Base-by-base conservation (phyloP, 2,888 invertebrate genomes). In the Neuroscelio doddi region DNA sequence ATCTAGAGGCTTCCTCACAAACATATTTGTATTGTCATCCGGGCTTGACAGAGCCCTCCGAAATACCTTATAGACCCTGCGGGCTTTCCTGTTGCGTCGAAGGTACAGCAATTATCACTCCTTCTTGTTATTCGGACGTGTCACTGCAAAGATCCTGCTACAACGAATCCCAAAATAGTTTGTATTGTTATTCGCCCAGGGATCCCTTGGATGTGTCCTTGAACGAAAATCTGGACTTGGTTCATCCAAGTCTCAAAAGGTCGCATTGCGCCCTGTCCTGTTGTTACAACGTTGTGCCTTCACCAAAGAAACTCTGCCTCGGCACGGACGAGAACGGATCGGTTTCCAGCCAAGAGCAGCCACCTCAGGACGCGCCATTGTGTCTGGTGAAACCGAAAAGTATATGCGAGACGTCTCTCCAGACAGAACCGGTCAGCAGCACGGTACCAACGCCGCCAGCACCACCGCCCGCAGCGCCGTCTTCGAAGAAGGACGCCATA, bases 401-500 rank as follows among this genome's bases (percentile, higher is more conserved):
- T 26, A 49, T 50, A n/a, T 41, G 56, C 30, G 70, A 68, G 12
- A 21, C 49, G 1, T 56, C 64, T 4, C 58, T 72, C 26, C 73
- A 73, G 45, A 64, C 62, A 24, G 78, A 80, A 44, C 74, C 75
- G 24, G 78, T 78, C 36, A 76, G 77, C 41, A 80, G 79, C 46
- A 75, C 73, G 14, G 73, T 75, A 24, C 69, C 74, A 7, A 75
- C 73, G n/a, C 73, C 76, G 15, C 75, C 74, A 7, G 71, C 69
- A 1, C 55, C 71, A 9, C 55, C 61, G 14, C 58, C 70, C 10
- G 52, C 73, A 44, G 76, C 82, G 30, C 76, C 82, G 69, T 81
- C 86, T 46, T 80, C 85, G 39, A 86, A 87, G 73, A 90, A 89
- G 82, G 91, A 92, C 49, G 90, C 91, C 73, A 93, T 93, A 80